Evolutionary conservation across 2,113 vertebrate genomes (phyloP).

Genomic region (Cinclus mexicanus): DNA sequence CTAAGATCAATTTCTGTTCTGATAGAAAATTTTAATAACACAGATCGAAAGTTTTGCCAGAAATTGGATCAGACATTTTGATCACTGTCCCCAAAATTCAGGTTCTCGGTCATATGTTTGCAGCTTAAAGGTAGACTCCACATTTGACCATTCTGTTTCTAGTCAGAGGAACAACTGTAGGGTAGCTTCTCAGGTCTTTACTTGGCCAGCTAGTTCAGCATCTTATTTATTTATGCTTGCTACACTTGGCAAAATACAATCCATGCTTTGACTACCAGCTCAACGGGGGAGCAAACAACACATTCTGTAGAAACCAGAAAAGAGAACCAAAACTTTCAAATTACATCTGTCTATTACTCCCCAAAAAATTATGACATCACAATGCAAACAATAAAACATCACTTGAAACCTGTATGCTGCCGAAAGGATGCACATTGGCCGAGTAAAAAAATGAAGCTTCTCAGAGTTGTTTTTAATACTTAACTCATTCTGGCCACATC

Average conservation of each 20-base stretch:
- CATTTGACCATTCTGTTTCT: not conserved
- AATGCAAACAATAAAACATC: not conserved
- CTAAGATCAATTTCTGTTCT: not conserved
- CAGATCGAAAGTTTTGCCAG: not conserved
- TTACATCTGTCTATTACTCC: not conserved
- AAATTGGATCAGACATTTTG: not conserved
- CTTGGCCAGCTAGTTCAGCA: not conserved
- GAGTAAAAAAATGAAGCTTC: not conserved
- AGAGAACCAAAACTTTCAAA: not conserved
- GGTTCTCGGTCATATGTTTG: not conserved
- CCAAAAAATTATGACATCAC: not conserved
- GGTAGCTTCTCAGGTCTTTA: not conserved
- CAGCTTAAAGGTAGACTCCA: not conserved
- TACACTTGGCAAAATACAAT: not conserved
- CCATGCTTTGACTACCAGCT: not conserved
- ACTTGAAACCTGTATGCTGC: not conserved
- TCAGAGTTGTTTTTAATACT: not conserved
- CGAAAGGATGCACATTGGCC: not conserved
- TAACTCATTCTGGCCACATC: not conserved
- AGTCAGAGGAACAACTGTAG: not conserved
- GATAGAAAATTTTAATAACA: not conserved
- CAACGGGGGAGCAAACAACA: not conserved
- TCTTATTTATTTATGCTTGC: not conserved
- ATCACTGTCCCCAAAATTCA: not conserved
- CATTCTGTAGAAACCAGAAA: not conserved